These are phyloP conservation scores for Etheostoma nigrum DNA, from an alignment of 2,797 vertebrate species.

Conservation along the genomic window DNA sequence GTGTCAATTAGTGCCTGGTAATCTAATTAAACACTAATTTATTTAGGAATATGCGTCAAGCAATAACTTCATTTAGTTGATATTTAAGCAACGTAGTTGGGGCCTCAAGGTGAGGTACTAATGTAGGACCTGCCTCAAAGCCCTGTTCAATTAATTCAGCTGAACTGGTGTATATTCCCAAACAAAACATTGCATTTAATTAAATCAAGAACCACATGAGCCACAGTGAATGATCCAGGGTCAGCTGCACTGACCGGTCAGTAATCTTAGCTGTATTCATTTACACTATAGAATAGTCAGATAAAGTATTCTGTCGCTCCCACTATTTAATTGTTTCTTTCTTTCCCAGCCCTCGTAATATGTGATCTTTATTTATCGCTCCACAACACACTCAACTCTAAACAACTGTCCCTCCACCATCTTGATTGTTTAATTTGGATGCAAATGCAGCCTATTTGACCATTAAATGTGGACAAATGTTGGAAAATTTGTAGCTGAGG, in stretches of 20 bases:
- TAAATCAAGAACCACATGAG: conserved; percentile 10
- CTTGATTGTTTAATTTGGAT: conserved; percentile 61
- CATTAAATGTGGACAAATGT: conserved; percentile 80
- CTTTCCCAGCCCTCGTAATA: conserved; percentile 9
- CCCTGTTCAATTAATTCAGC: conserved; percentile 19
- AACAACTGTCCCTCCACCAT: conserved; percentile 13
- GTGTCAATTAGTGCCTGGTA: conserved; percentile 23
- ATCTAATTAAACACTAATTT: conserved; percentile 48
- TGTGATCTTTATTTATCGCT: conserved; percentile 40
- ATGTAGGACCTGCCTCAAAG: conserved; percentile 17
- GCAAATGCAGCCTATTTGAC: conserved; percentile 63
- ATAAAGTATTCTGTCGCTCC: conserved; percentile 1
- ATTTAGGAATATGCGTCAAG: conserved; percentile 21
- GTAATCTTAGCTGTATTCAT: conserved; percentile 8
- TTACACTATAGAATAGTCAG: conserved; percentile 5
- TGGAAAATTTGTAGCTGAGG: conserved; percentile 73
- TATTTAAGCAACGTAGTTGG: conserved; percentile 15
- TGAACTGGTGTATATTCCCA: conserved; percentile 14
- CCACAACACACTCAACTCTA: conserved; percentile 22
- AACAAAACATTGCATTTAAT: conserved; percentile 27
- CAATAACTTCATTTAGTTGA: conserved; percentile 23
- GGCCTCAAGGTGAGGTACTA: conserved; percentile 23
- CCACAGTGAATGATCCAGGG: conserved; percentile 3
- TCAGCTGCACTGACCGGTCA: conserved; percentile 3
- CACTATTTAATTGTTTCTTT: neutral